Conservation (phyloP, 1,140 invertebrate species). For the Venturia canescens region DNA sequence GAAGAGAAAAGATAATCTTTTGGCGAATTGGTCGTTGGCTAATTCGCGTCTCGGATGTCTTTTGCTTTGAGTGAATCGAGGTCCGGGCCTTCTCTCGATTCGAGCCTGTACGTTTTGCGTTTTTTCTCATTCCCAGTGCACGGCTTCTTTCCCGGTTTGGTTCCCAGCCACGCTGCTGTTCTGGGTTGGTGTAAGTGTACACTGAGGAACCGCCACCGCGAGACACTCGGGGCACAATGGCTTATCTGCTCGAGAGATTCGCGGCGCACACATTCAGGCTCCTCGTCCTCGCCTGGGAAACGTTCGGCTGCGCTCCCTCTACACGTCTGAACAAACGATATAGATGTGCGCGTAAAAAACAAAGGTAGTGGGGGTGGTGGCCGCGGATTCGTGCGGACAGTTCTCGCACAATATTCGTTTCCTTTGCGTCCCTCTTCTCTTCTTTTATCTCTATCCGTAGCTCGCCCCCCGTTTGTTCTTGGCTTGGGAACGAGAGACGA, state of each 20-base stretch:
- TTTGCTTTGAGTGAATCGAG: not conserved
- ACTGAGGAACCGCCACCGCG: constrained; percentile 26
- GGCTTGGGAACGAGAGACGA: constrained; percentile 65
- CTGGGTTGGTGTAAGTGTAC: not conserved
- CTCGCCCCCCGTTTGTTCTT: constrained; percentile 62
- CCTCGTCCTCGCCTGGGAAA: constrained; percentile 53
- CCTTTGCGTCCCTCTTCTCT: constrained; percentile 33
- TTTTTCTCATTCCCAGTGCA: constrained; percentile 21
- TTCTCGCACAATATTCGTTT: constrained; percentile 48
- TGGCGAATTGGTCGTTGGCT: not conserved
- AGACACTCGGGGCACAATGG: constrained; percentile 52
- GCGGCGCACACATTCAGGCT: constrained; percentile 57
- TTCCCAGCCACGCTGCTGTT: constrained; percentile 3
- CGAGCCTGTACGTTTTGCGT: not conserved
- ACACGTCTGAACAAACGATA: not conserved
- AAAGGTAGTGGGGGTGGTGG: constrained; percentile 21
- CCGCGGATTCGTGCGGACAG: constrained; percentile 31
- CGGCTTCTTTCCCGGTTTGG: constrained; percentile 31
- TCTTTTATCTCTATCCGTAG: constrained; percentile 38
- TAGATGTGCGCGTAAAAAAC: constrained; percentile 5
- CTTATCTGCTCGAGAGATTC: constrained; percentile 71
- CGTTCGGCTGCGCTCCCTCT: constrained; percentile 21
- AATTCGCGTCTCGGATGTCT: constrained; percentile 54
- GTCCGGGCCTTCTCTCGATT: not conserved
- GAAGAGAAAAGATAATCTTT: not conserved